Percentiles rank a stretch among this genome's conserved stretches.
phyloP scores from a whole-genome alignment of 2,113 vertebrate species.

The Myrmophylax atrothorax region DNA sequence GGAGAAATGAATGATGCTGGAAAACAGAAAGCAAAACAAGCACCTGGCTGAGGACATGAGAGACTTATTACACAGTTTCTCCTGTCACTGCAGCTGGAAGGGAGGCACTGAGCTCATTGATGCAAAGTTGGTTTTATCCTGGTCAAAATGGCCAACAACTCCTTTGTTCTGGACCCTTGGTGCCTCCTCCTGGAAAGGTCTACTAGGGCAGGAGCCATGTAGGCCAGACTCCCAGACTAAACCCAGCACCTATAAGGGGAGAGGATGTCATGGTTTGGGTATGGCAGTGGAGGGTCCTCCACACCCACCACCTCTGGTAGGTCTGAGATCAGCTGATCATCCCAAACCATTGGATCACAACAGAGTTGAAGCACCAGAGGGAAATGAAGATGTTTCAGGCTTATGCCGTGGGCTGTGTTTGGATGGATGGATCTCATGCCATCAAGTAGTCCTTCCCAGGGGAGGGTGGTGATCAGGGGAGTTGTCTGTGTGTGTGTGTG shows the following conservation, averaged over 20 bases:
- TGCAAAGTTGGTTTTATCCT: background rate
- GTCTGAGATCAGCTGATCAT: background rate
- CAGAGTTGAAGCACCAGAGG: background rate
- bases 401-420: background rate
- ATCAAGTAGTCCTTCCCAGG: background rate
- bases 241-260: background rate
- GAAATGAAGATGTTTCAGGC: background rate
- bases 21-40: background rate
- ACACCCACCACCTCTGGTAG: background rate
- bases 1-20: rapidly evolving
- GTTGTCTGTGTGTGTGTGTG: background rate
- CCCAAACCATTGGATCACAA: rapidly evolving
- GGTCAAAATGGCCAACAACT: background rate
- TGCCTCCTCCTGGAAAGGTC: background rate
- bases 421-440: background rate
- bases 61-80: background rate
- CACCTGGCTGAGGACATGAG: rapidly evolving
- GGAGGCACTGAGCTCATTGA: background rate
- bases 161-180: background rate
- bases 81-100: background rate
- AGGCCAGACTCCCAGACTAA: background rate
- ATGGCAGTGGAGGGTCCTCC: rapidly evolving
- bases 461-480: background rate
- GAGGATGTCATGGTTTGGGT: background rate
- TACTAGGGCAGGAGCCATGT: background rate